Evolutionary conservation across 92 coral and sea anemone species (phyloP), one percentile per base, ranked within the genome.

Genomic region (Porites cylindrica): DNA sequence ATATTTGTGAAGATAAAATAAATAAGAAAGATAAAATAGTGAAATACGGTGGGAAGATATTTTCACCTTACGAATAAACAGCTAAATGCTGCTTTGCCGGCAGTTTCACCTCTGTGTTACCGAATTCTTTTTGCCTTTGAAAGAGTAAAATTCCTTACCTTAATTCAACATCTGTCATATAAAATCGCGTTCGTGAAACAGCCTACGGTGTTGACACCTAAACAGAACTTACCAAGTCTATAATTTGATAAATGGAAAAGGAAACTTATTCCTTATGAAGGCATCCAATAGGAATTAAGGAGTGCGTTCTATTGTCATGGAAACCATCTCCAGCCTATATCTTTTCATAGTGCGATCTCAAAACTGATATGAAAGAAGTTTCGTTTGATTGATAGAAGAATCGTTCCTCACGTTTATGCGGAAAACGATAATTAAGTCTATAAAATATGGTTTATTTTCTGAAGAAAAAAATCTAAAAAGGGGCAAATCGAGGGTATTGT

Each of bases 381-480:
- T 70, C 86, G 77, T 82, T 6, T 24, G 17, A 18, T 29, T 60
- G 70, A 70, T 26, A 69, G 24, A 81, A 43, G 24, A 29, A 53
- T 54, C 56, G 16, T 43, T 60, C 58, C 56, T 81, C 6, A 52
- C 51, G 11, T 81, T 72, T 53, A 52, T 11, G 20, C 18, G 7
- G 58, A 51, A 66, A 21, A 66, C 1, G 66, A 43, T 14, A 64
- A 19, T 18, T 26, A 65, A 54, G 19, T 51, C 58, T 23, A 13
- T 4, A 80, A 67, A 7, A 38, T 38, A 38, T 38, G 47, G 47
- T 4, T 38, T 38, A 38, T 38, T 38, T 38, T 38, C 5, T 38
- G 47, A 38, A 23, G 24, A 2, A 38, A 38, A 38, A 38, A 38
- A 4, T 38, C 6, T 38, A 38, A 38, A 2, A 38, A 38, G 47